Evolutionary conservation across 2,113 vertebrate genomes (phyloP), one percentile per base, ranked within the genome.

Genomic region (Phyllostomus discolor): DNA sequence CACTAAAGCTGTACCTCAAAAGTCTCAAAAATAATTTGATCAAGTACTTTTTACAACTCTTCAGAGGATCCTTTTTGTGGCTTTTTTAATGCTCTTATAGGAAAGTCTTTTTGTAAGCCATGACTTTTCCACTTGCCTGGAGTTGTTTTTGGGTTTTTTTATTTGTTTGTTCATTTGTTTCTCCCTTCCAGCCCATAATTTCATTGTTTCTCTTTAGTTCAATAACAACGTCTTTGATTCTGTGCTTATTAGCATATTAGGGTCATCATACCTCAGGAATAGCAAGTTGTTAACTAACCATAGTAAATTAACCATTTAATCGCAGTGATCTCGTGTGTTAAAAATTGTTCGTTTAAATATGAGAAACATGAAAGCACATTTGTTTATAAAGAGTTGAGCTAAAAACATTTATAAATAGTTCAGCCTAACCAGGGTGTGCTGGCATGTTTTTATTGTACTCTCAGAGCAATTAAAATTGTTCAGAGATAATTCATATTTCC

Each of bases 1-100:
- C 98, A 99, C 98, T 98, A 99, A 98, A 98, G 91, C 98, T 98
- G 98, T 99, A 99, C 98, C 99, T 99, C 98, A 98, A 98, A 98
- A 99, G 98, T 88, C 91, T 97, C 87, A 94, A 96, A 94, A 97
- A 90, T 72, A 95, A 95, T 96, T 95, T 97, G 98, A 98, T 98
- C 98, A 87, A 90, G 97, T 98, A 97, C 95, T 94, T 93, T 94
- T 89, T 97, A 96, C 67, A 97, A 64, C 62, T 95, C 70, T 85
- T 96, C 93, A 79, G 89, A 94, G 93, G 95, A 96, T 83, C 95
- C 94, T 10, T 48, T 48, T 95, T 96, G 95, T 96, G 96, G 95
- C 94, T 97, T 91, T 96, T 95, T 84, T 76, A 93, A 92, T 93
- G 84, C 95, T 98, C 41, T 95, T 96, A 81, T 8, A 91, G 70